Conservation (phyloP, 1,140 invertebrate species). For the Triops longicaudatus region DNA sequence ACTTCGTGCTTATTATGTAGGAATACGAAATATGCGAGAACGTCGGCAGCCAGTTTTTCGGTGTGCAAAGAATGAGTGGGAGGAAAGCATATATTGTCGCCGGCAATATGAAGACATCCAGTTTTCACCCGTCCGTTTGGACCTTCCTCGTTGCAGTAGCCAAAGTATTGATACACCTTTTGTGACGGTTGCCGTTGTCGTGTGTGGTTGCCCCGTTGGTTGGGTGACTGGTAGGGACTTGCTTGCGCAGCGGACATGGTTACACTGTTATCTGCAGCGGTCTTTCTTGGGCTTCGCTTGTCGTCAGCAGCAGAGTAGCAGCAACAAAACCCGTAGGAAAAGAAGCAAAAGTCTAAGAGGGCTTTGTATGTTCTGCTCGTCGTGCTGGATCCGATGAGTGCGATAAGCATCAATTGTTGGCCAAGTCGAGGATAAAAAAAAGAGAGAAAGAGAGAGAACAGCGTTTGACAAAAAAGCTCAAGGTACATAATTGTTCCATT, state of each 20-base stretch:
- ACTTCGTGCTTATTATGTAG: no score
- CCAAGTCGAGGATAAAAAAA: not conserved
- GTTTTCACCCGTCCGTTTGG: not conserved
- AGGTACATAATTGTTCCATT: no score
- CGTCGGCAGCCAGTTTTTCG: not conserved
- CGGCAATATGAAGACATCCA: not conserved
- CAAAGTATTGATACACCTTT: not conserved
- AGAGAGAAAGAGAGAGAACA: no score
- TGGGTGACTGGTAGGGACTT: not conserved
- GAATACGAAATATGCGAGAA: not conserved
- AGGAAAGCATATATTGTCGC: not conserved
- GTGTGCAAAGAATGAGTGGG: not conserved
- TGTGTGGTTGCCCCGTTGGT: not conserved
- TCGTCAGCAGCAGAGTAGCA: not conserved
- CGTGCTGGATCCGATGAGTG: not conserved
- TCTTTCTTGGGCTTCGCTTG: not conserved
- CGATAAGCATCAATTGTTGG: slow-evolving; percentile 8
- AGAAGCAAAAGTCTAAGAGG: not conserved
- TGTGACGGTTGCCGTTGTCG: not conserved
- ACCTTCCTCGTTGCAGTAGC: not conserved
- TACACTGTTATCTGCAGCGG: not conserved
- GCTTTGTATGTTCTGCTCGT: slow-evolving; percentile 4
- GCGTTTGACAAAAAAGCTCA: no score
- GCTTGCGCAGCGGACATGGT: not conserved
- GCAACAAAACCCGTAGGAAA: slow-evolving; percentile 3